Evolutionary conservation across 2,797 vertebrate genomes (phyloP).

Genomic region (Scolopax bukidnonensis): DNA sequence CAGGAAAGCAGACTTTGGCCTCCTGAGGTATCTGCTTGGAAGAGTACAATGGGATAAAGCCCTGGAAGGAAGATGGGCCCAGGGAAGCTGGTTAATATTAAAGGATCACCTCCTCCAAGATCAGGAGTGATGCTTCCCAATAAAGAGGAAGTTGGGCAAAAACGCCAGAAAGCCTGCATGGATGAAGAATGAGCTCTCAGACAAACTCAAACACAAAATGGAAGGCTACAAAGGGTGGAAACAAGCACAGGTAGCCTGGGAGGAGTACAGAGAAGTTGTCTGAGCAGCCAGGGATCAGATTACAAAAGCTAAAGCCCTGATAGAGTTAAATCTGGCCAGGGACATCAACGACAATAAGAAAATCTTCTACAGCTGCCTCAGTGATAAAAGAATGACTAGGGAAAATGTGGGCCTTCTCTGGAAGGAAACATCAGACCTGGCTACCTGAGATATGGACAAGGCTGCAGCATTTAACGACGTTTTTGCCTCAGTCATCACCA

Average conservation of each 20-base stretch:
- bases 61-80: not conserved
- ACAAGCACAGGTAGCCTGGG: not conserved
- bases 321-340: not conserved
- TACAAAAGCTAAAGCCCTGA: not conserved
- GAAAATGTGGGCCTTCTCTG: not conserved
- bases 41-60: not conserved
- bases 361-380: not conserved
- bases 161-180: not conserved
- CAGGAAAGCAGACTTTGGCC: not conserved
- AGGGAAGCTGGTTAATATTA: not conserved
- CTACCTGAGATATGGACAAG: not conserved
- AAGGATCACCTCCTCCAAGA: not conserved
- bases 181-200: not conserved
- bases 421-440: not conserved
- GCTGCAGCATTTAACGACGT: not conserved
- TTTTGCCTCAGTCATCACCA: not conserved
- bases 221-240: not conserved
- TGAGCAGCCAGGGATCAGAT: not conserved
- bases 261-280: not conserved
- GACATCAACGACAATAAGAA: not conserved
- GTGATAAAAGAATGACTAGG: not conserved
- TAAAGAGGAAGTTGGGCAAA: not conserved
- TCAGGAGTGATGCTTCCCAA: not conserved
- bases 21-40: not conserved
- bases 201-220: not conserved